A percentile compares a stretch with the other conserved stretches of the same genome.
Conservation (phyloP, 2,797 vertebrate species). For the Botia almorhae region DNA sequence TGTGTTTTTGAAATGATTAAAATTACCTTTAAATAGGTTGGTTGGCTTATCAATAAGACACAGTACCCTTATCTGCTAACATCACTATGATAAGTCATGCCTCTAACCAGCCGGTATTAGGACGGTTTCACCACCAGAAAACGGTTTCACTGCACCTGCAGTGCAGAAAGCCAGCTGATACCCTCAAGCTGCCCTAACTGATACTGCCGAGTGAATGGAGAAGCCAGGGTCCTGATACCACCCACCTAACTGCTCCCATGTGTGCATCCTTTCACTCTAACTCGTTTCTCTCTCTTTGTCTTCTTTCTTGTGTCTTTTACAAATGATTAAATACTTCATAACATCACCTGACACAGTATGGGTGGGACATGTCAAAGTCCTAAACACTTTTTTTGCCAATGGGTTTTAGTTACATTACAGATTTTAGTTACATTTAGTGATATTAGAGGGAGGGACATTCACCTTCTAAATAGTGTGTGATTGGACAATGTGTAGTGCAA, state of each 20-base stretch:
- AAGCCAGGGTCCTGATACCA: slow-evolving; percentile 51
- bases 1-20: slow-evolving; percentile 51
- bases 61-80: slow-evolving; percentile 59
- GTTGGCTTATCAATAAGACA: slow-evolving; percentile 55
- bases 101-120: slow-evolving; percentile 51
- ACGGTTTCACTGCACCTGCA: too few species aligned
- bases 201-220: slow-evolving; percentile 48
- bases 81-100: slow-evolving; percentile 54
- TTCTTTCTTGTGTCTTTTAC: slow-evolving; percentile 18
- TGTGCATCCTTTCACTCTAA: slow-evolving; percentile 6
- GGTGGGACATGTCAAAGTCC: neutral
- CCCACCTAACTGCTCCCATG: slow-evolving; percentile 35
- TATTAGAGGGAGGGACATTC: too few species aligned
- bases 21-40: slow-evolving; percentile 54
- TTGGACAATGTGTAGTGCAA: too few species aligned
- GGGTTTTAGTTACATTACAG: neutral
- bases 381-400: neutral
- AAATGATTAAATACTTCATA: slow-evolving; percentile 5
- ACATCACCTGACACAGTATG: neutral
- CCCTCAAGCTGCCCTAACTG: slow-evolving; percentile 46
- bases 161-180: slow-evolving; percentile 41
- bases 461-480: too few species aligned
- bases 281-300: slow-evolving; percentile 20
- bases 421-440: too few species aligned
- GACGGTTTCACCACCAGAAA: slow-evolving; percentile 34